Evolutionary conservation across 2,797 vertebrate genomes (phyloP).

Genomic region (Macroramphosus scolopax): DNA sequence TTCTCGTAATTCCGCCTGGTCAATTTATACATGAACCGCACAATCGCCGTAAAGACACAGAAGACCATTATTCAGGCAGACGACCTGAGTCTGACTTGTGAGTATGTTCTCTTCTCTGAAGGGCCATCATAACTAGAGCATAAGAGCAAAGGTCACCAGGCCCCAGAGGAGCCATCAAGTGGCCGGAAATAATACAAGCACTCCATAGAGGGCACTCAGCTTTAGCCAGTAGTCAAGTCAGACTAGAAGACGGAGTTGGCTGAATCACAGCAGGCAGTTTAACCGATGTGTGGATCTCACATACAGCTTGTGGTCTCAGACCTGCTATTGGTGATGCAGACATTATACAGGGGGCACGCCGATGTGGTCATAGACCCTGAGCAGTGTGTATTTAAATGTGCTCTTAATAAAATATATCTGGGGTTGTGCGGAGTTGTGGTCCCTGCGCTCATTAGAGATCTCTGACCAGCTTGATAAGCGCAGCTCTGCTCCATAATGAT

Average conservation of each 20-base stretch:
- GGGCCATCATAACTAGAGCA: constrained; percentile 55
- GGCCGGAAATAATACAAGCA: constrained; percentile 54
- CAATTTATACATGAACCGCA: constrained; percentile 20
- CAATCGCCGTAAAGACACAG: constrained; percentile 16
- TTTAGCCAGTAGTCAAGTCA: constrained; percentile 32
- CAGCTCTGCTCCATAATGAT: constrained; percentile 76
- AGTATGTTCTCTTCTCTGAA: constrained; percentile 48
- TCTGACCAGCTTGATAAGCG: constrained; percentile 75
- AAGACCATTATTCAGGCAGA: constrained; percentile 37
- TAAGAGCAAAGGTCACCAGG: constrained; percentile 62
- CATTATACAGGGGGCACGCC: constrained; percentile 48
- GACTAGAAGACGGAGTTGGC: constrained; percentile 27
- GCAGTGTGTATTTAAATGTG: constrained; percentile 75
- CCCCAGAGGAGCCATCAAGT: constrained; percentile 50
- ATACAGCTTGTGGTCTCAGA: constrained; percentile 19
- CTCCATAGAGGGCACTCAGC: constrained; percentile 52
- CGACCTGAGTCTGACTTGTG: constrained; percentile 38
- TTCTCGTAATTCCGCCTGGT: constrained; percentile 17
- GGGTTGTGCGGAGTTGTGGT: constrained; percentile 59
- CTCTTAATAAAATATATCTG: constrained; percentile 82
- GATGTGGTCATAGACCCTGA: constrained; percentile 63
- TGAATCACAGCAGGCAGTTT: constrained; percentile 27
- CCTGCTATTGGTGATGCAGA: constrained; percentile 65
- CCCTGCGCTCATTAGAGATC: constrained; percentile 77
- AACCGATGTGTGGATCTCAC: constrained; percentile 29